phyloP scores from a whole-genome alignment of 2,797 vertebrate genomes.

The Neosilurus hyrtlii region DNA sequence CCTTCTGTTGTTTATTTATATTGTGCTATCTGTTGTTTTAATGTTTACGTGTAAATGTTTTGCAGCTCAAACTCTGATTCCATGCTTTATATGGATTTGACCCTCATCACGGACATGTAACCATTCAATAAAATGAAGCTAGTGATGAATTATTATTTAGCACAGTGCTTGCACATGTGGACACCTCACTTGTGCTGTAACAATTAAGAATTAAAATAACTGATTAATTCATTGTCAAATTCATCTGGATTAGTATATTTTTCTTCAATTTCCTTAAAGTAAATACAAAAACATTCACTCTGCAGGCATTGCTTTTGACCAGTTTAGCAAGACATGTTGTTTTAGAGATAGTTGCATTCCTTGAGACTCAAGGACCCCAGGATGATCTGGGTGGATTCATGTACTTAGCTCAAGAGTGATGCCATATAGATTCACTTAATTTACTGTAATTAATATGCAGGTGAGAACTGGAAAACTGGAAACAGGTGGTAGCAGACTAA shows the following conservation, averaged over 20 bases:
- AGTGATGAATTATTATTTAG: conserved; percentile 63
- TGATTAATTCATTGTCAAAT: conserved; percentile 20
- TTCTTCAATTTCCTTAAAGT: conserved; percentile 8
- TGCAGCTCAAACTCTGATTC: neutral
- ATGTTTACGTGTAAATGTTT: neutral
- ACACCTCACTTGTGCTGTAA: conserved; percentile 55
- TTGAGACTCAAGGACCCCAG: conserved; percentile 12
- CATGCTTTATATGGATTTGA: neutral
- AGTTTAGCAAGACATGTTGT: conserved; percentile 39
- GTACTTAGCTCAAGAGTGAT: conserved; percentile 51
- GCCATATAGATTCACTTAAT: conserved; percentile 54
- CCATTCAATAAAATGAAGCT: conserved; percentile 58
- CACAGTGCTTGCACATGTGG: conserved; percentile 59
- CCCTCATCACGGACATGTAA: neutral
- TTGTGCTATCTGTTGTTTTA: neutral
- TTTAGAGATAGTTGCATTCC: conserved; percentile 39
- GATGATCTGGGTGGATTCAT: conserved; percentile 43
- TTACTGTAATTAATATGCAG: conserved; percentile 52
- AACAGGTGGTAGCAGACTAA: conserved; percentile 53
- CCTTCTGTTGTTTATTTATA: neutral
- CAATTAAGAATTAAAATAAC: conserved; percentile 53
- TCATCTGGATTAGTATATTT: neutral
- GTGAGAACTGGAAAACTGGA: conserved; percentile 40
- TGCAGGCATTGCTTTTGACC: conserved; percentile 25
- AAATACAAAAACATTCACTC: neutral